Percentiles rank a stretch among this genome's conserved stretches.
These are phyloP conservation scores for Pholis gunnellus DNA, from an alignment of 2,113 vertebrate genomes.

Conservation along the genomic window DNA sequence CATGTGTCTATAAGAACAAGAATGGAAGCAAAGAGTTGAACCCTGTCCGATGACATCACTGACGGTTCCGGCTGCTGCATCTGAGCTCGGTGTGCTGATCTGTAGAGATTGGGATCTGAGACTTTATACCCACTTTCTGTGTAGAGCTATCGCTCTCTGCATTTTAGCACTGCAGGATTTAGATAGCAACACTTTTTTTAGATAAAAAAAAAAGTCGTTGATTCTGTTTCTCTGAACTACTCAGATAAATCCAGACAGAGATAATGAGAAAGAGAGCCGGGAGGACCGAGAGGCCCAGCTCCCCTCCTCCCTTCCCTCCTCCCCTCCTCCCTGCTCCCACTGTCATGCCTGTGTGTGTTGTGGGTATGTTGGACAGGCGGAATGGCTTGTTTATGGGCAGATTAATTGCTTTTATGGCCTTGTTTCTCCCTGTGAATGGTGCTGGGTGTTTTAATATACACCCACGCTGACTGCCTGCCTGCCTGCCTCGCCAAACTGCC, in stretches of 20 bases:
- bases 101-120: conserved; percentile 5
- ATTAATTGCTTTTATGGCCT: conserved; percentile 82
- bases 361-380: conserved; percentile 69
- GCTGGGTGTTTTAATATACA: conserved; percentile 77
- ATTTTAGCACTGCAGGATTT: conserved; percentile 38
- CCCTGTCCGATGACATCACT: conserved; percentile 18
- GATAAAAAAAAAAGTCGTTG: conserved; percentile 39
- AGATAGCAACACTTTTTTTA: conserved; percentile 53
- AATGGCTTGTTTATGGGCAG: conserved; percentile 80
- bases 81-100: conserved; percentile 29
- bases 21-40: conserved; percentile 5
- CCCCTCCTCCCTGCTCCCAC: conserved; percentile 33
- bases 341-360: conserved; percentile 59
- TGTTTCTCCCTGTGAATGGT: conserved; percentile 74
- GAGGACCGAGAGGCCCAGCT: conserved; percentile 44
- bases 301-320: conserved; percentile 21
- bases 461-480: conserved; percentile 60
- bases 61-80: neutral
- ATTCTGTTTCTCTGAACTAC: conserved; percentile 9
- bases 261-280: conserved; percentile 63
- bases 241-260: conserved; percentile 27
- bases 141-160: conserved; percentile 13
- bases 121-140: conserved; percentile 41
- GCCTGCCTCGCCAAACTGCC: conserved; percentile 52
- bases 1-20: neutral